Percentiles rank a stretch among this genome's conserved stretches.
Evolutionary conservation across 2,797 vertebrate species (phyloP).

Genomic region (Tinamus major): DNA sequence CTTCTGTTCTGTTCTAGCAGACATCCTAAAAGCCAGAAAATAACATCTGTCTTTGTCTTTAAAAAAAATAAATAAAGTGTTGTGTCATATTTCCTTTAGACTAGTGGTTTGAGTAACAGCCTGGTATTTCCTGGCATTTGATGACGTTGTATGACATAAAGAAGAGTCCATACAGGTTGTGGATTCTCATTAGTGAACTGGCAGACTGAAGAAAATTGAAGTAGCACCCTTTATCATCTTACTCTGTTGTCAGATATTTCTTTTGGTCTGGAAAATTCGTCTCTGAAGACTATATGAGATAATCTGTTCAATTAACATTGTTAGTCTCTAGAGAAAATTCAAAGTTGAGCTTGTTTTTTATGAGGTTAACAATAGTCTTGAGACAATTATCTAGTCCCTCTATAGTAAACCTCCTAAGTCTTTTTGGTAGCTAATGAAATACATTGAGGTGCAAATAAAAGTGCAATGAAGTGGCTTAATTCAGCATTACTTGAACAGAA

Average conservation of each 20-base stretch:
- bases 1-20: conserved; percentile 61
- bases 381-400: neutral
- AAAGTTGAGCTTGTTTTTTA: conserved; percentile 27
- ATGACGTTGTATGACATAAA: conserved; percentile 39
- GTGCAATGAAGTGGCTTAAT: conserved; percentile 66
- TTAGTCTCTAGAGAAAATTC: neutral
- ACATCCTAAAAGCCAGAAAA: conserved; percentile 63
- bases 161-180: neutral
- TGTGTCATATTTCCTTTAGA: conserved; percentile 62
- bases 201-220: neutral
- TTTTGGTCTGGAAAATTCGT: neutral
- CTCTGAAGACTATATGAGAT: neutral
- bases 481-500: conserved; percentile 43
- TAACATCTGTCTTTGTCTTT: conserved; percentile 72
- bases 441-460: neutral
- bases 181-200: neutral
- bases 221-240: neutral
- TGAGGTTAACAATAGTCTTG: neutral
- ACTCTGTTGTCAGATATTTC: neutral
- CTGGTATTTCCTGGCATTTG: conserved; percentile 49
- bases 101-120: conserved; percentile 59
- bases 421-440: conserved; percentile 18
- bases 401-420: neutral
- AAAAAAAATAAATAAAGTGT: neutral
- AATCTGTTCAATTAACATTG: neutral